These are phyloP conservation scores for Pseudeuparius sepicola DNA, from an alignment of 2,888 invertebrate species.

Conservation along the genomic window DNA sequence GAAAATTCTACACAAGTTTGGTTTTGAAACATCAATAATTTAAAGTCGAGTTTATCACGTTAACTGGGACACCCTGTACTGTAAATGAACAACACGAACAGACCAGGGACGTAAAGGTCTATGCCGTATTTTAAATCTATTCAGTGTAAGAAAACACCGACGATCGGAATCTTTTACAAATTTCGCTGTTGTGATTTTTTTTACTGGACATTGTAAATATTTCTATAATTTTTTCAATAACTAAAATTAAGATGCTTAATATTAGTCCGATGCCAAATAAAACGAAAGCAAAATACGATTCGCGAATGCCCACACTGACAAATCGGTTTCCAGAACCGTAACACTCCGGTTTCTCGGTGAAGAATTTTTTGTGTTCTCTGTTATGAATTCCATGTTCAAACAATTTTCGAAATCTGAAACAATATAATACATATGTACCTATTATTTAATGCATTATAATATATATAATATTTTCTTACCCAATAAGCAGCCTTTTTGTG, in stretches of 20 bases:
- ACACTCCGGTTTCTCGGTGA: conserved; percentile 11
- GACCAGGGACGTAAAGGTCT: too few species aligned
- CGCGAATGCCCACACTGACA: conserved; percentile 16
- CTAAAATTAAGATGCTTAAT: conserved; percentile 7
- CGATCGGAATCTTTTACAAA: too few species aligned
- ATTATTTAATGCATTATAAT: too few species aligned
- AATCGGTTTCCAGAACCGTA: conserved; percentile 13
- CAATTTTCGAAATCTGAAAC: conserved; percentile 14
- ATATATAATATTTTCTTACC: conserved; percentile 10
- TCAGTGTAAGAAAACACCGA: too few species aligned
- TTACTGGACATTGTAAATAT: background rate
- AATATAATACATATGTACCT: background rate
- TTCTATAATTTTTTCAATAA: conserved; percentile 6
- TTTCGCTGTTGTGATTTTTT: too few species aligned
- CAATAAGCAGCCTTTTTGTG: conserved; percentile 14
- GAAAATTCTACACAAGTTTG: too few species aligned
- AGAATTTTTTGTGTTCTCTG: conserved; percentile 14
- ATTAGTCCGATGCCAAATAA: conserved; percentile 11
- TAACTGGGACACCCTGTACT: too few species aligned
- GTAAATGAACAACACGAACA: too few species aligned
- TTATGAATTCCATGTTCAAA: conserved; percentile 16
- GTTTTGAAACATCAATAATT: too few species aligned
- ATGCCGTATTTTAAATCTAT: too few species aligned
- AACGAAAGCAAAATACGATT: conserved; percentile 12
- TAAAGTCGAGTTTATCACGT: too few species aligned